Evolutionary conservation across 2,888 invertebrate genomes (phyloP).

Genomic region (Leptopterna dolabrata): DNA sequence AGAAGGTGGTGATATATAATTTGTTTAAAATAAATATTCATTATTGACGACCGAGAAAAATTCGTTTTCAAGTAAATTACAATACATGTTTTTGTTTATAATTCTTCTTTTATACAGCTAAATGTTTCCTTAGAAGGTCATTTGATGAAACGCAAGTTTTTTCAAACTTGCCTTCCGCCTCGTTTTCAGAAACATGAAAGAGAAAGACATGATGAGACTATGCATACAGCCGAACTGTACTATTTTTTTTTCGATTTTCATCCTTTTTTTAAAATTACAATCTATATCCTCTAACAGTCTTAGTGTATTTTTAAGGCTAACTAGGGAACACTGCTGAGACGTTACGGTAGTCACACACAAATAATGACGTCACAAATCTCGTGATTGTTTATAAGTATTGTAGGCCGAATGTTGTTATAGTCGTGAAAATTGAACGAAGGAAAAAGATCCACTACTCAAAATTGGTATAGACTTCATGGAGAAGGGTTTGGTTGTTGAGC

Average conservation of each 20-base stretch:
- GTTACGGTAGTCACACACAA: conserved; percentile 55
- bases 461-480: no score
- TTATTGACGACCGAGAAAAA: conserved; percentile 33
- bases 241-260: conserved; percentile 42
- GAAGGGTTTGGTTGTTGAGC: no score
- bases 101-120: conserved; percentile 34
- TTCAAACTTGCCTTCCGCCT: conserved; percentile 18
- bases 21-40: conserved; percentile 29
- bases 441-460: no score
- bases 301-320: conserved; percentile 60
- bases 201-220: conserved; percentile 57
- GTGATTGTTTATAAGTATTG: conserved; percentile 34
- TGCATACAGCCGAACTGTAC: conserved; percentile 49
- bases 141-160: conserved; percentile 1
- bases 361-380: conserved; percentile 37
- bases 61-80: conserved; percentile 37
- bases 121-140: conserved; percentile 46
- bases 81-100: conserved; percentile 1
- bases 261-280: conserved; percentile 18
- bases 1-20: conserved; percentile 14
- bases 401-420: conserved; percentile 40
- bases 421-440: background rate
- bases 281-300: conserved; percentile 58
- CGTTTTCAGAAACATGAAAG: conserved; percentile 49
- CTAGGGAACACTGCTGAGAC: conserved; percentile 58